Evolutionary conservation across 2,113 vertebrate species (phyloP), one percentile per base, ranked within the genome.

Genomic region (Geococcyx californianus): DNA sequence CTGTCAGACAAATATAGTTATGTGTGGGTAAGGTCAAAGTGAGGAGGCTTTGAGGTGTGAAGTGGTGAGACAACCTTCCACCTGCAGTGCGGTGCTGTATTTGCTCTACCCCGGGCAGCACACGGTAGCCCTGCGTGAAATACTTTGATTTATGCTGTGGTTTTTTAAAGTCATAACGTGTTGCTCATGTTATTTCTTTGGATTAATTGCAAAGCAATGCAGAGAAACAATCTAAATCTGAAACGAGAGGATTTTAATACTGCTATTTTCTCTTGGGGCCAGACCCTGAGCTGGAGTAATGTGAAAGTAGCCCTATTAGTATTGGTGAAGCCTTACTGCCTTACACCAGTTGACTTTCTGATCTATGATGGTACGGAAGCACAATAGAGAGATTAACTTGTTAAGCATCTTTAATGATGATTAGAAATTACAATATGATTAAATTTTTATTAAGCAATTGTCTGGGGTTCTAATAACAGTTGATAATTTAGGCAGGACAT

Each of bases 381-480:
- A 92, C 95, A 95, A 84, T 20, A 75, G 87, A 90, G 88, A 91
- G 93, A 95, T 96, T 97, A 96, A 94, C 90, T 95, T 96, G 84
- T 97, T 95, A 96, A 92, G 68, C 88, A 55, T 90, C 93, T 96
- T 94, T 90, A 97, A 90, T 81, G 91, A 95, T 96, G 95, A 97
- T 96, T 93, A 95, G 90, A 96, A 96, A 96, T 96, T 95, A 95
- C 85, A 96, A 89, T 96, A 96, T 95, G 90, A 97, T 96, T 97
- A 95, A 96, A 86, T 90, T 96, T 97, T 96, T 97, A 97, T 96
- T 97, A 95, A 96, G 96, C 93, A 94, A 95, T 95, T 95, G 94
- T 97, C 96, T 95, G 70, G 91, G 94, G 95, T 94, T 96, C 92
- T 96, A 94, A 96, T 95, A 94, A 82, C 90, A 96, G 90, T 87